Conservation (phyloP, 2,797 vertebrate genomes). For the Hybognathus amarus region DNA sequence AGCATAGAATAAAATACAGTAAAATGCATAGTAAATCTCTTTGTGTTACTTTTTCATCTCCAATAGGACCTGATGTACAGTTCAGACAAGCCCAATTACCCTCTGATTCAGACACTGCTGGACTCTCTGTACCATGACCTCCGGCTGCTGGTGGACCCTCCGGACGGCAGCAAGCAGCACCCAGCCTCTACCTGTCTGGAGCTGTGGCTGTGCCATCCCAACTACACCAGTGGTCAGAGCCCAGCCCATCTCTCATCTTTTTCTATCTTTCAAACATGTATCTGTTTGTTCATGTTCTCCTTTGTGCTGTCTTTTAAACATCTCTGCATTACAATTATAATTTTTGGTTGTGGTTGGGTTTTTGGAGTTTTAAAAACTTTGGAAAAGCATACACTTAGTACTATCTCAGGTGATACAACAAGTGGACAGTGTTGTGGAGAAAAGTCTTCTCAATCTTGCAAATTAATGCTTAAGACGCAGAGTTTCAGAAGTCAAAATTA, state of each 20-base stretch:
- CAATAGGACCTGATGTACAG: constrained; percentile 76
- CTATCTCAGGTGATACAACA: background rate
- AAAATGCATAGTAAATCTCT: background rate
- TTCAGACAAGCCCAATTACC: constrained; percentile 79
- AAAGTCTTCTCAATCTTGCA: background rate
- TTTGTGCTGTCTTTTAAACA: background rate
- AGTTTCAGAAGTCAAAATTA: background rate
- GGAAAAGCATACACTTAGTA: background rate
- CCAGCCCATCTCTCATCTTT: too few species aligned
- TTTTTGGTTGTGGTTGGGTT: background rate
- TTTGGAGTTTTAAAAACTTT: background rate
- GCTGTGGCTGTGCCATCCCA: constrained; percentile 84
- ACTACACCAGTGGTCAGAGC: constrained; percentile 81
- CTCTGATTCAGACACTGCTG: constrained; percentile 78
- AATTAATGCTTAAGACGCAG: background rate
- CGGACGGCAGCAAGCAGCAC: constrained; percentile 82
- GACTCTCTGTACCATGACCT: constrained; percentile 80
- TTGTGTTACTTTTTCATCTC: constrained; percentile 13
- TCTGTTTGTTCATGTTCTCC: constrained; percentile 25
- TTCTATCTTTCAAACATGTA: background rate
- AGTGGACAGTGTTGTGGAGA: background rate
- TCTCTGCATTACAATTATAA: background rate
- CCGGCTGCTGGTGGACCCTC: constrained; percentile 77
- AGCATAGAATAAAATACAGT: background rate
- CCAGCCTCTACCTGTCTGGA: constrained; percentile 88